Base-by-base conservation (phyloP, 2,888 invertebrate species). In the Eupithecia vulgata region DNA sequence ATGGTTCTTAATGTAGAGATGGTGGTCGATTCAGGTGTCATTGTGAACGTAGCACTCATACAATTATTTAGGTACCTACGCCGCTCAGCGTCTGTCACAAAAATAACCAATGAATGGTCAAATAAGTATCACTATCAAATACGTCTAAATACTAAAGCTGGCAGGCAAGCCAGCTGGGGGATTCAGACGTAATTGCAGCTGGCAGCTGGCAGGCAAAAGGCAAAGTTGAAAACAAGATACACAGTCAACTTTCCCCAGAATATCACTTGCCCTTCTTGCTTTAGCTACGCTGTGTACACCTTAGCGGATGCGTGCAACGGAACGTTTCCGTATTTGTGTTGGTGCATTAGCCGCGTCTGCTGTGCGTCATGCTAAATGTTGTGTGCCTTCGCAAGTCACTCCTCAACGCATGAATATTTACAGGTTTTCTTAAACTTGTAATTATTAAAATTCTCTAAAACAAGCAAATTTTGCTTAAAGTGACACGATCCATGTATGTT, bases 251-350 rank as follows among this genome's bases (percentile, higher is more conserved):
- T 13, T 40, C 13, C 40, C 40, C 13, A 1, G 52, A 52, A 21
- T 10, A 21, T 21, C 2, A 62, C 64, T 57, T 67, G 13, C 1
- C 21, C 34, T 71, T 25, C 67, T 75, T 70, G 0, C 0, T 10
- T 37, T 34, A 10, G 4, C 17, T 35, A 35, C 70, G 21, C 79
- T 76, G 74, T 73, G 74, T 67, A 57, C 75, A 73, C 65, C 69
- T 73, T 70, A 52, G 70, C 73, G 74, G 68, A 78, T 78, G 76
- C 76, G 73, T 75, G 71, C 59, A 68, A 35, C 66, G 67, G 30
- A 68, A 68, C 66, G 71, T 71, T 17, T 65, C 69, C 59, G 65
- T 74, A 70, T 72, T 76, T 72, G 68, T 71, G 65, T 61, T 34
- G 69, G 62, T 76, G 74, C 76, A 76, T 72, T 72, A 70, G 76